A percentile compares a stretch with the other conserved stretches of the same genome.
These are phyloP conservation scores for Loris lydekkerianus DNA, from an alignment of 2,797 vertebrate species.

Conservation along the genomic window DNA sequence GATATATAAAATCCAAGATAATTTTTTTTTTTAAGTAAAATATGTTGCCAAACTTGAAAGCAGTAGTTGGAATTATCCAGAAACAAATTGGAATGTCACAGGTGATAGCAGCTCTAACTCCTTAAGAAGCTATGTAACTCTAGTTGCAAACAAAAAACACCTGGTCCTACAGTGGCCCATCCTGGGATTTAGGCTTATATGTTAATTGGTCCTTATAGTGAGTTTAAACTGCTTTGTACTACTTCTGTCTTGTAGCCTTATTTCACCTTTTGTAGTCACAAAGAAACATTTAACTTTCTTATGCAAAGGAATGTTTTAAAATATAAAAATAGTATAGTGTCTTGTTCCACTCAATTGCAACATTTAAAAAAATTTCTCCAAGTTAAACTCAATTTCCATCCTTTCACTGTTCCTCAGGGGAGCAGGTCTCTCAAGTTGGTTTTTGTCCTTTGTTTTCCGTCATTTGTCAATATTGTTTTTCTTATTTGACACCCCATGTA, in stretches of 20 bases:
- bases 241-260: background rate
- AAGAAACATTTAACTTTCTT: background rate
- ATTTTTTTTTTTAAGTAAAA: no score
- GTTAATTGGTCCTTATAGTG: background rate
- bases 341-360: background rate
- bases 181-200: background rate
- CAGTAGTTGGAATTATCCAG: background rate
- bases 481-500: rapidly evolving
- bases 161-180: background rate
- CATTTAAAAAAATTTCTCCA: background rate
- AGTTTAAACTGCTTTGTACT: background rate
- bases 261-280: background rate
- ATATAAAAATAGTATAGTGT: background rate
- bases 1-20: background rate
- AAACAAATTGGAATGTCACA: background rate
- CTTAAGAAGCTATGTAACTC: background rate
- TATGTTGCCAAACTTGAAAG: background rate
- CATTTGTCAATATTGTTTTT: background rate
- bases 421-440: background rate
- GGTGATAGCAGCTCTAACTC: background rate
- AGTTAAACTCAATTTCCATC: background rate
- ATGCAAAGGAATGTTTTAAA: background rate
- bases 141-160: background rate
- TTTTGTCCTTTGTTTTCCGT: background rate
- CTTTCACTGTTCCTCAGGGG: background rate